phyloP scores from a whole-genome alignment of 2,888 invertebrate genomes.

The Stomorhina lunata region DNA sequence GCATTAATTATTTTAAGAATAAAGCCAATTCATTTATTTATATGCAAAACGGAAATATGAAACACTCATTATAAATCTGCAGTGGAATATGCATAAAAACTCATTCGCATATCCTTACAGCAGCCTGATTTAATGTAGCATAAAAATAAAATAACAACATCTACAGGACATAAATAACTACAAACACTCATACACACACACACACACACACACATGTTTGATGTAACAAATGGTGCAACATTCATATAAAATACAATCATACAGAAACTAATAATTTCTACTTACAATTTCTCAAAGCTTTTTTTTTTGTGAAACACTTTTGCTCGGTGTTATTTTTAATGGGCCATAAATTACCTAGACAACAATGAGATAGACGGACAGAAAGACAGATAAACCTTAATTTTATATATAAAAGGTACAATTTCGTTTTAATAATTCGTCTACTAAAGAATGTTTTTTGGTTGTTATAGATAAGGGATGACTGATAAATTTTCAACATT shows the following conservation, averaged over 20 bases:
- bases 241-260: slow-evolving; percentile 21
- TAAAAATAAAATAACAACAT: slow-evolving; percentile 37
- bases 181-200: slow-evolving; percentile 1
- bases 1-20: too few species aligned
- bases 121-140: slow-evolving; percentile 52
- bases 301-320: slow-evolving; percentile 15
- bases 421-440: background rate
- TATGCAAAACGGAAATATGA: too few species aligned
- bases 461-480: background rate
- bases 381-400: slow-evolving; percentile 41
- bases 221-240: slow-evolving; percentile 36
- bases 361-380: slow-evolving; percentile 70
- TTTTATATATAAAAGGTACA: background rate
- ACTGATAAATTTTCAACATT: too few species aligned
- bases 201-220: background rate
- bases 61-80: too few species aligned
- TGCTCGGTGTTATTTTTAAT: slow-evolving; percentile 67
- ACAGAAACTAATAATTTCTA: slow-evolving; percentile 50
- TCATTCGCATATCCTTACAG: too few species aligned
- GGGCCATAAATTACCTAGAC: slow-evolving; percentile 76
- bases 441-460: background rate
- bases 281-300: slow-evolving; percentile 42
- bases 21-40: too few species aligned
- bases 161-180: slow-evolving; percentile 35
- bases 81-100: too few species aligned